Evolutionary conservation across 30 jellyfish, hydroid and myxozoan genomes (phyloP), one percentile per base, ranked within the genome.

Genomic region (Nemopilema nomurai): DNA sequence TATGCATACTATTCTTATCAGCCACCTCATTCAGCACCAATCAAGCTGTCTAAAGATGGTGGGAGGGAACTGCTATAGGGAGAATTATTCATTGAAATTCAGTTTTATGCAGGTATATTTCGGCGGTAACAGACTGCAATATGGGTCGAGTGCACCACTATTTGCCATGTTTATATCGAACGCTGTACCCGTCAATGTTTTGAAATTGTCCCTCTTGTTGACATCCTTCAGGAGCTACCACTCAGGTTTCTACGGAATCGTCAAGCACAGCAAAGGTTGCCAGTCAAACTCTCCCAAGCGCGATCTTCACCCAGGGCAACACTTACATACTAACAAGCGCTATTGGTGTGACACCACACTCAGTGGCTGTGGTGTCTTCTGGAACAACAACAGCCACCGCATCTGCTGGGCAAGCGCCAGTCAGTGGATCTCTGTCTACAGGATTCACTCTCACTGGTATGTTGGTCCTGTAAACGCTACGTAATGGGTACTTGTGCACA

Each of bases 281-380:
- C 1, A 28, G 89, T 33, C 95, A 86, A 49, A 9, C 86, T 4
- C 67, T 78, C 22, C 86, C 95, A n/a, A 71, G 66, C 27, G 82
- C 89, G 0, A 78, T 86, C 8, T 78, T 86, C 81, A 80, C 89
- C 0, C 96, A 84, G 66, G 98, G 98, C 49, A 92, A 92, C 62
- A 92, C 98, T 1, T 92, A 92, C 69, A 92, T 92, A 31, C 80
- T 92, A 62, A 93, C 98, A 9, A 92, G 85, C 51, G 94, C 98
- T 7, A 94, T 88, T 30, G 96, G 91, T 0, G 90, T 92, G 69
- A 83, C 89, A 29, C 95, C 90, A 13, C 97, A 92, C 23, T 75
- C 96, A 16, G 88, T 92, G 0, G 28, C 89, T 0, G 80, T 69
- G 16, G 96, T 87, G 1, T 73, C 96, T 17, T 51, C 80, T 18